phyloP scores from a whole-genome alignment of 2,113 vertebrate genomes.

The Pedetes capensis region DNA sequence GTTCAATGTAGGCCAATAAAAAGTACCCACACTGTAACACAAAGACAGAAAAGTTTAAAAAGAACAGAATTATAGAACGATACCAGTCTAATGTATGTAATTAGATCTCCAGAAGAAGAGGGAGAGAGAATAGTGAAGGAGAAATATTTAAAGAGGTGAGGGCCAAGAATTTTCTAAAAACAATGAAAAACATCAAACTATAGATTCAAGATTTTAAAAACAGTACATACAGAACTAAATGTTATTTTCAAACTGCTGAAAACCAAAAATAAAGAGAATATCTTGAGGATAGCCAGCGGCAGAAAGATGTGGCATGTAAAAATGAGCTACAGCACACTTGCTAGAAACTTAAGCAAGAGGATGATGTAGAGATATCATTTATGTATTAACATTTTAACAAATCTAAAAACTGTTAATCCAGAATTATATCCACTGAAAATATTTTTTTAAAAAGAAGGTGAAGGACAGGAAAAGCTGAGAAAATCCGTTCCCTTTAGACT shows the following conservation, averaged over 20 bases:
- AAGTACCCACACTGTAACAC: conserved; percentile 15
- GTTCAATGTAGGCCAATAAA: not conserved
- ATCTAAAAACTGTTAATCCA: not conserved
- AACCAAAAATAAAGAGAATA: not conserved
- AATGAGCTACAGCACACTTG: not conserved
- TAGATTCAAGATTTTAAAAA: not conserved
- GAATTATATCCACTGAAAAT: conserved; percentile 29
- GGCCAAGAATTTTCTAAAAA: not conserved
- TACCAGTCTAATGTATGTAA: not conserved
- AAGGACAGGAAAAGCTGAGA: not conserved
- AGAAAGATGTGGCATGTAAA: not conserved
- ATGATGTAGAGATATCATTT: not conserved
- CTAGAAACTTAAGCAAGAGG: not conserved
- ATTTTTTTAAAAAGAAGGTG: not conserved
- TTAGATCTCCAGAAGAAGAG: not conserved
- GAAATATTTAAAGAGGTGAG: not conserved
- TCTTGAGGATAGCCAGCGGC: not conserved
- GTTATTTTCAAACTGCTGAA: conserved; percentile 28
- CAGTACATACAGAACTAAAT: too few relatives aligned
- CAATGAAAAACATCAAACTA: not conserved
- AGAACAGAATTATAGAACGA: not conserved
- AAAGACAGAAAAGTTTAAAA: not conserved
- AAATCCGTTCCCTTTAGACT: not conserved
- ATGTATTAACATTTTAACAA: too few relatives aligned
- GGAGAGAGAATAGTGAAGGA: not conserved